These are phyloP conservation scores for Cerceris rybyensis DNA, from an alignment of 2,888 invertebrate genomes.

Conservation along the genomic window DNA sequence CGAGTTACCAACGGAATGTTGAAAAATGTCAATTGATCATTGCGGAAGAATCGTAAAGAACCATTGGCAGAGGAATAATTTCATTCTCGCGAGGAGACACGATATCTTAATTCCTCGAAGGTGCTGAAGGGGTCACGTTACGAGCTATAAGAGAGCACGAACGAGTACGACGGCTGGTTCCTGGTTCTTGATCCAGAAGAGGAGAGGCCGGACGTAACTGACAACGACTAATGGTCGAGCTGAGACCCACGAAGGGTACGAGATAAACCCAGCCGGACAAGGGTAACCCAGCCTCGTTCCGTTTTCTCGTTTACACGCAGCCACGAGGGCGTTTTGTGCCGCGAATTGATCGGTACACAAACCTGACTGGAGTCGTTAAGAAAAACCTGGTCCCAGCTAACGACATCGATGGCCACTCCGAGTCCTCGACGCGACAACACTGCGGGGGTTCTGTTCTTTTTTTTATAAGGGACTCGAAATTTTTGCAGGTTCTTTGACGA, in stretches of 20 bases:
- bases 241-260: constrained; percentile 68
- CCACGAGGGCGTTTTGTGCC: constrained; percentile 62
- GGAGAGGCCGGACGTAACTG: constrained; percentile 75
- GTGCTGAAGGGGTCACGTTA: constrained; percentile 73
- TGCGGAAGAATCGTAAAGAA: constrained; percentile 45
- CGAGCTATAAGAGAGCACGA: constrained; percentile 49
- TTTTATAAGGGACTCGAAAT: neutral
- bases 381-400: constrained; percentile 41
- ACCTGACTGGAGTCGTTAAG: constrained; percentile 45
- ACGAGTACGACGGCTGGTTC: constrained; percentile 71
- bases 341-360: constrained; percentile 65
- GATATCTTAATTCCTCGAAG: constrained; percentile 77
- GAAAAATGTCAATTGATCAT: constrained; percentile 48
- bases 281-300: constrained; percentile 67
- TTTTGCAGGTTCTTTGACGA: neutral
- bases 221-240: constrained; percentile 78
- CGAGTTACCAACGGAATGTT: constrained; percentile 25
- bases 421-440: constrained; percentile 3
- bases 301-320: constrained; percentile 74
- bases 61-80: constrained; percentile 70
- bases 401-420: constrained; percentile 24
- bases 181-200: constrained; percentile 64
- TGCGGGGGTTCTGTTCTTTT: neutral
- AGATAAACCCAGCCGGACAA: constrained; percentile 73
- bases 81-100: constrained; percentile 66